A percentile compares a stretch with the other conserved stretches of the same genome.
Conservation (phyloP, 2,113 vertebrate species). For the Myrmecobius fasciatus region DNA sequence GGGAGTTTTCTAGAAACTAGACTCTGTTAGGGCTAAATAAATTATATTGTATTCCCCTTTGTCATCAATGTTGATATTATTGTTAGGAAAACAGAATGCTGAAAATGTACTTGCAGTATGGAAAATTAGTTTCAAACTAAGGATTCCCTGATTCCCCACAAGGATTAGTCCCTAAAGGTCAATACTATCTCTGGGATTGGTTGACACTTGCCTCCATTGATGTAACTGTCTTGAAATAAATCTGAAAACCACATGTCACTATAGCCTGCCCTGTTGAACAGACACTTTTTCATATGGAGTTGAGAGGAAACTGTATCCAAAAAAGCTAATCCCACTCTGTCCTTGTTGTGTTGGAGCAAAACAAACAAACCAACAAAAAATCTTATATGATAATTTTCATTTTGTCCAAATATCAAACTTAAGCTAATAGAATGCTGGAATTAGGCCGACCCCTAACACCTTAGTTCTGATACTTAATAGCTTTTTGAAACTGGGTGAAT, state of each 20-base stretch:
- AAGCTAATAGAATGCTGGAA: neutral
- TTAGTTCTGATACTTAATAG: neutral
- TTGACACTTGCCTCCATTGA: neutral
- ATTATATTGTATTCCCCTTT: neutral
- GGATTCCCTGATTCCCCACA: neutral
- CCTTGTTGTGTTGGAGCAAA: neutral
- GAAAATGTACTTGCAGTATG: neutral
- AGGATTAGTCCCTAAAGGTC: neutral
- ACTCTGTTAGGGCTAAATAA: neutral
- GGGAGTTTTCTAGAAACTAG: neutral
- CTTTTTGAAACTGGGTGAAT: neutral
- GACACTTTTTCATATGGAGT: too few relatives aligned
- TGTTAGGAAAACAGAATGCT: neutral
- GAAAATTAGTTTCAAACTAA: neutral
- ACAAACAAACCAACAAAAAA: neutral
- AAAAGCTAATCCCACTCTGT: neutral
- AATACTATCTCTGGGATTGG: neutral
- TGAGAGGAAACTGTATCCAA: neutral
- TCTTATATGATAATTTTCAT: neutral
- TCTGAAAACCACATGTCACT: too few relatives aligned
- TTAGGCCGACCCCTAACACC: neutral
- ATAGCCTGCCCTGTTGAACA: too few relatives aligned
- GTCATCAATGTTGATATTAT: neutral
- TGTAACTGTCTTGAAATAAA: neutral
- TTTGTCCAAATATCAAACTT: neutral